Conservation (phyloP, 2,113 vertebrate species). For the Heloderma charlesbogerti region DNA sequence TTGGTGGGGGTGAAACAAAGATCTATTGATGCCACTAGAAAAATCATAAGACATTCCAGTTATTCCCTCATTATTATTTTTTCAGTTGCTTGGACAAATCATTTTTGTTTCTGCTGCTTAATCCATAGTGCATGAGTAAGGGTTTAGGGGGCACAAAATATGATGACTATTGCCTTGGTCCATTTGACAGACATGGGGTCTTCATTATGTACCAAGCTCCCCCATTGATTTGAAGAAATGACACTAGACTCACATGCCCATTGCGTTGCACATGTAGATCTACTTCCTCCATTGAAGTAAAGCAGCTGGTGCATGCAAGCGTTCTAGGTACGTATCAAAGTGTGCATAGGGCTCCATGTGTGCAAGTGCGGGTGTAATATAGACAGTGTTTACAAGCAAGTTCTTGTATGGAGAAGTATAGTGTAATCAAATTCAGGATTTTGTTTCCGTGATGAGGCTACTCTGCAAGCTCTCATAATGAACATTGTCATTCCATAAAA, state of each 20-base stretch:
- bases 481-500: neutral
- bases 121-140: neutral
- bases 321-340: neutral
- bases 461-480: neutral
- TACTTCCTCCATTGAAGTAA: neutral
- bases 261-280: neutral
- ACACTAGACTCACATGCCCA: neutral
- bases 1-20: constrained; percentile 19
- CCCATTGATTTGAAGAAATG: neutral
- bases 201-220: neutral
- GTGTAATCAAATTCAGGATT: neutral
- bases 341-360: neutral
- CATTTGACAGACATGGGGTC: neutral
- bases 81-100: constrained; percentile 31
- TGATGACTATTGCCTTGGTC: neutral
- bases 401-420: neutral
- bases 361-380: neutral
- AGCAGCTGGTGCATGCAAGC: neutral
- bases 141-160: neutral
- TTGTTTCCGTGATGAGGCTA: neutral
- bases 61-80: constrained; percentile 55
- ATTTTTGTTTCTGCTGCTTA: neutral
- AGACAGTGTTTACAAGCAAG: neutral
- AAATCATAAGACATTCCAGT: constrained; percentile 62
- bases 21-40: constrained; percentile 49